phyloP scores from a whole-genome alignment of 1,140 invertebrate genomes.

The Pachypsylla venusta region DNA sequence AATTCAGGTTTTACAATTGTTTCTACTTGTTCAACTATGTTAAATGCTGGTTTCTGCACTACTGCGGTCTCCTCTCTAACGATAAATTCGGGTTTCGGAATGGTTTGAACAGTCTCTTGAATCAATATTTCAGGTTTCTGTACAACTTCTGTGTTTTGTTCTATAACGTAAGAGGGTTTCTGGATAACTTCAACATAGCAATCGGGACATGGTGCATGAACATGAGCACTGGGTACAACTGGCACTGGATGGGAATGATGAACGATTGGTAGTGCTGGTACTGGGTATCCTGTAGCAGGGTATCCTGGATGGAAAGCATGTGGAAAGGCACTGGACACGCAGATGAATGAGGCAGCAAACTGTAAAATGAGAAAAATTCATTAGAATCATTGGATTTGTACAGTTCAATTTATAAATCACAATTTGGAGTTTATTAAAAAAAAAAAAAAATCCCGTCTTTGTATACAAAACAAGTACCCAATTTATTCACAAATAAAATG shows the following conservation, averaged over 20 bases:
- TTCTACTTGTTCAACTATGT: constrained; percentile 2
- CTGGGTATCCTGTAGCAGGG: background rate
- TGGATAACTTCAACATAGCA: background rate
- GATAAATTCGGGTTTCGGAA: background rate
- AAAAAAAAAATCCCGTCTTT: too few relatives aligned
- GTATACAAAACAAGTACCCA: too few relatives aligned
- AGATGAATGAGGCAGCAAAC: background rate
- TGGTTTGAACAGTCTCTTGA: background rate
- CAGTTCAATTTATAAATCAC: too few relatives aligned
- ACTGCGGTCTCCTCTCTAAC: background rate
- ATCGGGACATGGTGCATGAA: background rate
- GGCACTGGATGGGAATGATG: background rate
- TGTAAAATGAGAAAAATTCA: too few relatives aligned
- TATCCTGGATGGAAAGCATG: background rate
- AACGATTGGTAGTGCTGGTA: background rate
- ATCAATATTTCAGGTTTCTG: background rate
- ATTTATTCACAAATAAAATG: too few relatives aligned
- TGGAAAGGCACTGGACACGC: background rate
- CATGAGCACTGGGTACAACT: background rate
- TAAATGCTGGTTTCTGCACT: background rate
- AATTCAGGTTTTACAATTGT: constrained; percentile 8
- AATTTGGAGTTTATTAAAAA: too few relatives aligned
- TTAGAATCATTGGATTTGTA: too few relatives aligned
- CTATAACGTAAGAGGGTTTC: background rate
- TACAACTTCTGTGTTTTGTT: background rate